A percentile compares a stretch with the other conserved stretches of the same genome.
These are phyloP conservation scores for Galleria mellonella DNA, from an alignment of 1,140 invertebrate species.

Conservation along the genomic window DNA sequence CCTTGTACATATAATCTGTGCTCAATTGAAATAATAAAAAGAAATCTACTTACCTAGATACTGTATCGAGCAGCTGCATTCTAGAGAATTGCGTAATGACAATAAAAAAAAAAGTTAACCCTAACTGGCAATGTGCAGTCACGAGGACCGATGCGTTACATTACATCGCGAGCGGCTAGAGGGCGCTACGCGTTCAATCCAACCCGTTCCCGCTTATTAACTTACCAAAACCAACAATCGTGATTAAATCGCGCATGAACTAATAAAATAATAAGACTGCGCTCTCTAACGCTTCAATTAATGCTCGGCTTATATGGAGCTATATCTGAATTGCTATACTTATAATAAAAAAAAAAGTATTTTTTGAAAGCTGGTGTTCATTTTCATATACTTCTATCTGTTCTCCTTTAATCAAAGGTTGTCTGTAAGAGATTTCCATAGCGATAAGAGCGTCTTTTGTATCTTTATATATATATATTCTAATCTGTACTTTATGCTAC, in stretches of 20 bases:
- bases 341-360: too few relatives aligned
- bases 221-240: conserved; percentile 72
- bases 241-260: conserved; percentile 72
- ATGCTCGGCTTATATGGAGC: conserved; percentile 34
- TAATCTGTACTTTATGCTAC: too few relatives aligned
- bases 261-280: conserved; percentile 70
- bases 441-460: too few relatives aligned
- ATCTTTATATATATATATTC: too few relatives aligned
- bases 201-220: conserved; percentile 57
- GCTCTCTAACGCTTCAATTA: conserved; percentile 32
- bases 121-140: background rate
- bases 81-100: background rate
- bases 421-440: too few relatives aligned
- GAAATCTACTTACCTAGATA: too few relatives aligned
- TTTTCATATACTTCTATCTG: too few relatives aligned
- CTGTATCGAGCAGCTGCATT: too few relatives aligned
- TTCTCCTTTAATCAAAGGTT: too few relatives aligned
- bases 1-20: background rate
- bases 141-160: background rate
- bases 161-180: conserved; percentile 4
- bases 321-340: too few relatives aligned
- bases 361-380: too few relatives aligned
- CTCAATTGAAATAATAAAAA: too few relatives aligned
- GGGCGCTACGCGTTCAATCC: conserved; percentile 7
- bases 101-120: background rate